These are phyloP conservation scores for Morpho deidamia DNA, from an alignment of 2,888 invertebrate species.

Conservation along the genomic window DNA sequence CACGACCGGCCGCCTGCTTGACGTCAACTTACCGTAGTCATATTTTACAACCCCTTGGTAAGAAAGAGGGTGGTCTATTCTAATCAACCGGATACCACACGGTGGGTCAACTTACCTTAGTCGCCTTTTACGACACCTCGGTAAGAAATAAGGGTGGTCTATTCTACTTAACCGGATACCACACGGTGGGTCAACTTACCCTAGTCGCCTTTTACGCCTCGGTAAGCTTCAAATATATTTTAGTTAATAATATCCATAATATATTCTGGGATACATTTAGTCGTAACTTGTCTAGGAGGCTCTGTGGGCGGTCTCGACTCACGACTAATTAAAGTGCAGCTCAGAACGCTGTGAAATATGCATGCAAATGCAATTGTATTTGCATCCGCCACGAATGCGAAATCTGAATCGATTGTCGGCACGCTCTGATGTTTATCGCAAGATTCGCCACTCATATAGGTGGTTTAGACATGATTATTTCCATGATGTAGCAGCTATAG, in stretches of 20 bases:
- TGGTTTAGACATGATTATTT: slow-evolving; percentile 2
- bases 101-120: too few relatives aligned
- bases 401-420: slow-evolving; percentile 31
- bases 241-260: slow-evolving; percentile 1
- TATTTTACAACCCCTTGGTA: too few relatives aligned
- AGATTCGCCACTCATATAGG: slow-evolving; percentile 2
- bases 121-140: too few relatives aligned
- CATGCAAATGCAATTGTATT: slow-evolving; percentile 39
- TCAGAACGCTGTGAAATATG: slow-evolving; percentile 39
- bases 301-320: slow-evolving; percentile 40
- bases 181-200: too few relatives aligned
- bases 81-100: too few relatives aligned
- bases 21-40: too few relatives aligned
- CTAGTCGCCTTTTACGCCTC: too few relatives aligned
- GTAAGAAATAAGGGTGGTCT: too few relatives aligned
- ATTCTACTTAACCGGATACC: too few relatives aligned
- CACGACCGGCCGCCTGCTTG: too few relatives aligned
- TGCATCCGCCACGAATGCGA: slow-evolving; percentile 34
- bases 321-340: slow-evolving; percentile 40
- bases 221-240: too few relatives aligned
- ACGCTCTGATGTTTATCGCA: slow-evolving; percentile 17
- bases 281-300: neutral
- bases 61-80: too few relatives aligned
- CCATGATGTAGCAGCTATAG: neutral
- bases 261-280: neutral